These are phyloP conservation scores for Mobula hypostoma DNA, from an alignment of 2,113 vertebrate species.

Conservation along the genomic window DNA sequence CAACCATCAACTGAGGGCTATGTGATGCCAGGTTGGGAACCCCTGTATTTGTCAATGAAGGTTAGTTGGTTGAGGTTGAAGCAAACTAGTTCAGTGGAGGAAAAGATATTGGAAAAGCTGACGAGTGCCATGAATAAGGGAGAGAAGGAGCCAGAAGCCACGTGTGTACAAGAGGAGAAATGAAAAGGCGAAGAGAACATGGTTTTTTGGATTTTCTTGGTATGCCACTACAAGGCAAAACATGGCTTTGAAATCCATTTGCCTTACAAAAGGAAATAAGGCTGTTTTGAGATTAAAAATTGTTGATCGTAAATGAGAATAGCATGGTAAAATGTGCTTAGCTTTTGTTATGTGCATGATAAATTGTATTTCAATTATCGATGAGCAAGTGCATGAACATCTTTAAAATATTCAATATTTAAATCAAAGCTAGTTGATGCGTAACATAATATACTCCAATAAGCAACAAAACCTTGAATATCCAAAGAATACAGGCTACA, in stretches of 20 bases:
- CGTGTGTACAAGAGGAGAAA: background rate
- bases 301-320: background rate
- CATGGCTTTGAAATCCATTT: background rate
- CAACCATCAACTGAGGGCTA: too few relatives aligned
- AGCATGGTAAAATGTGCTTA: background rate
- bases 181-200: background rate
- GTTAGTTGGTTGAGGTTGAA: background rate
- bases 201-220: background rate
- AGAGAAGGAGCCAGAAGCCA: background rate
- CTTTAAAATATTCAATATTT: background rate
- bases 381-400: background rate
- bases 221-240: background rate
- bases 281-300: background rate
- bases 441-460: background rate
- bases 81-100: background rate
- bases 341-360: background rate
- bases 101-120: slow-evolving; percentile 3
- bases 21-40: too few relatives aligned
- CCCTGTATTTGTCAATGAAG: background rate
- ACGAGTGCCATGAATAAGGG: background rate
- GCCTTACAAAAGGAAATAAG: background rate
- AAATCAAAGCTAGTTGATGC: background rate
- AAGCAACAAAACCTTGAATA: background rate
- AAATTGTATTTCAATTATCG: background rate
- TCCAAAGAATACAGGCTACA: background rate